Conservation (phyloP, 2,888 invertebrate species). For the Hirtodrosophila histrioides region DNA sequence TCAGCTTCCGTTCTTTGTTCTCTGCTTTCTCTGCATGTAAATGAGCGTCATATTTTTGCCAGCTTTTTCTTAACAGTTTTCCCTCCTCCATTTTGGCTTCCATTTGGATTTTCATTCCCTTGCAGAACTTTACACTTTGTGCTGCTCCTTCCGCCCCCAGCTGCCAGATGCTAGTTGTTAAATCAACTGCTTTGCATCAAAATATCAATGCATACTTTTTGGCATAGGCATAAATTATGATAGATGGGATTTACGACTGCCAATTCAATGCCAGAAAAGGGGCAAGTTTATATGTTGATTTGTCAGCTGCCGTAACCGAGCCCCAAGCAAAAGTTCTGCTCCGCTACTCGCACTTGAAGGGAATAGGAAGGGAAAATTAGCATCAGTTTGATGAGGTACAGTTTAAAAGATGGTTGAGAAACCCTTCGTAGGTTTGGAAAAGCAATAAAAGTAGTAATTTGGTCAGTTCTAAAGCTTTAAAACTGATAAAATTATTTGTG, state of each 20-base stretch:
- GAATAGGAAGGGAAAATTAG: background rate
- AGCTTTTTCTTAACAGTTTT: conserved; percentile 28
- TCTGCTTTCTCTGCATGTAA: conserved; percentile 58
- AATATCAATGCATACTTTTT: conserved; percentile 65
- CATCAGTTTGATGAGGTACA: background rate
- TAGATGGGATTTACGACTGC: conserved; percentile 38
- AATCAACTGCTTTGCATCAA: conserved; percentile 72
- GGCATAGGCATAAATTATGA: conserved; percentile 67
- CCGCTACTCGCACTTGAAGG: background rate
- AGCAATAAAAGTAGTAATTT: too few species aligned
- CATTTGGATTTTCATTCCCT: conserved; percentile 45
- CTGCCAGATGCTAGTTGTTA: conserved; percentile 54
- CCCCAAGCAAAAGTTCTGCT: conserved; percentile 5
- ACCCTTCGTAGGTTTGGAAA: too few species aligned
- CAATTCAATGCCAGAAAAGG: conserved; percentile 19
- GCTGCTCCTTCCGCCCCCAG: background rate
- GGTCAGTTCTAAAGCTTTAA: too few species aligned
- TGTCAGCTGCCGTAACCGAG: conserved; percentile 21
- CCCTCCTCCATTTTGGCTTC: conserved; percentile 9
- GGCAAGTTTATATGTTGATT: conserved; percentile 38
- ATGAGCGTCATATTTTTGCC: conserved; percentile 67
- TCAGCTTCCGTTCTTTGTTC: conserved; percentile 32
- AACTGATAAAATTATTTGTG: too few species aligned
- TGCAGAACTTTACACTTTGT: conserved; percentile 51
- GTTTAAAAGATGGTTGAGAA: too few species aligned